Base-by-base conservation (phyloP, 1,140 invertebrate species). In the Drosophila obscura region DNA sequence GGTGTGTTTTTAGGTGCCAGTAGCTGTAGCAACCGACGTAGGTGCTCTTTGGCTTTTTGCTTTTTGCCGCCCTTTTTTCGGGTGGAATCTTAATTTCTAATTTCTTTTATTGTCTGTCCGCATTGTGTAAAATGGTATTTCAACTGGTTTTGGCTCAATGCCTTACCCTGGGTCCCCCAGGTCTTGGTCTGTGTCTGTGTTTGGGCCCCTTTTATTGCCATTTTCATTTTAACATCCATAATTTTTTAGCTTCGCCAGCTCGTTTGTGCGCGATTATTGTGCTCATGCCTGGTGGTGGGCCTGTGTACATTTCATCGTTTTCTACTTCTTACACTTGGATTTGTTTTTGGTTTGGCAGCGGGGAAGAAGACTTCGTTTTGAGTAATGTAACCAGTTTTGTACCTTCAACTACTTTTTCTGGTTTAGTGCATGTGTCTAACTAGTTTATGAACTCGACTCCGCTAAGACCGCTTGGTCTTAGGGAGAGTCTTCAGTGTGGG, bases 361-460 rank as follows among this genome's bases (percentile, higher is more conserved):
- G 43, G 16, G 16, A 5, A 19, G 44, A 24, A 22, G 46, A 11
- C 19, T 49, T 48, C 44, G 41, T 45, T 48, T 59, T 59, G 26
- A 58, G 74, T 65, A 87, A 85, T 87, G 74, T 75, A 85, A 85
- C 81, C 83, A 87, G 81, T 85, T 87, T 85, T 81, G 78, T 71
- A 85, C 81, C 81, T 85, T 83, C 56, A 45, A 69, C 69, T 60
- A 77, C 60, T 63, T 69, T 74, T 77, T 75, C 68, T 68, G 65
- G 59, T 61, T 78, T 81, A 81, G 75, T 71, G 74, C 68, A 81
- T 83, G 72, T 83, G 72, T 84, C 80, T 75, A 83, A 83, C 80
- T 76, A 84, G 80, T 83, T 83, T 83, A 84, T 84, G 77, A 55
- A 39, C 35, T 28, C 62, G 53, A 75, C 48, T 43, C 45, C 22